phyloP scores from a whole-genome alignment of 2,888 invertebrate species.

The Poecilus cupreus region DNA sequence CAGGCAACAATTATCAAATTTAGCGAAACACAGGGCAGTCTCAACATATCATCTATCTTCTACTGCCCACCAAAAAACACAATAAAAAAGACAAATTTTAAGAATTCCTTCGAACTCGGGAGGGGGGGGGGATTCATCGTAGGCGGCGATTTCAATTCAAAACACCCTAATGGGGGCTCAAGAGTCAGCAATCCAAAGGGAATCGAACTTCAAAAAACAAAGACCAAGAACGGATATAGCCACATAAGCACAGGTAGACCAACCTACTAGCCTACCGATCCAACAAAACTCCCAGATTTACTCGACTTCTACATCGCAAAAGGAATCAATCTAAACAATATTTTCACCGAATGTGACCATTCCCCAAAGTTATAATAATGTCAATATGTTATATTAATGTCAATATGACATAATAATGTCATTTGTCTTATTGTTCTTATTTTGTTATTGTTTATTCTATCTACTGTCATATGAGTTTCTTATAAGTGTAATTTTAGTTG shows the following conservation, averaged over 20 bases:
- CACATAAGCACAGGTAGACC: constrained; percentile 58
- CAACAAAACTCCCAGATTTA: too few relatives aligned
- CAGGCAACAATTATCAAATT: constrained; percentile 53
- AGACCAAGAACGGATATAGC: constrained; percentile 20
- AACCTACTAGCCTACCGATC: too few relatives aligned
- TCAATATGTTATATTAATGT: too few relatives aligned
- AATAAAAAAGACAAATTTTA: constrained; percentile 29
- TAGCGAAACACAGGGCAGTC: constrained; percentile 17
- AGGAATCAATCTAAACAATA: constrained; percentile 48
- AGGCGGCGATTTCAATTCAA: too few relatives aligned
- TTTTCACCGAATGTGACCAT: constrained; percentile 51
- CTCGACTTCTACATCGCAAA: constrained; percentile 62
- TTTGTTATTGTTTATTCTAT: too few relatives aligned
- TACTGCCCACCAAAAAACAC: constrained; percentile 52
- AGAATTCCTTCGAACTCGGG: constrained; percentile 46
- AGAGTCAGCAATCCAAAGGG: too few relatives aligned
- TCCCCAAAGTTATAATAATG: constrained; percentile 51
- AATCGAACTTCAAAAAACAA: too few relatives aligned
- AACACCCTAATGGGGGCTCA: constrained; percentile 54
- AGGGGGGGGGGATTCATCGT: constrained; percentile 50
- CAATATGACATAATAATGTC: too few relatives aligned
- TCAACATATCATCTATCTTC: constrained; percentile 42
- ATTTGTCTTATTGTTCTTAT: too few relatives aligned
- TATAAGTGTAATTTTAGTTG: too few relatives aligned
- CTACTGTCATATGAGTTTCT: too few relatives aligned